Evolutionary conservation across 1,140 invertebrate genomes (phyloP).

Genomic region (Papilio polyxenes): DNA sequence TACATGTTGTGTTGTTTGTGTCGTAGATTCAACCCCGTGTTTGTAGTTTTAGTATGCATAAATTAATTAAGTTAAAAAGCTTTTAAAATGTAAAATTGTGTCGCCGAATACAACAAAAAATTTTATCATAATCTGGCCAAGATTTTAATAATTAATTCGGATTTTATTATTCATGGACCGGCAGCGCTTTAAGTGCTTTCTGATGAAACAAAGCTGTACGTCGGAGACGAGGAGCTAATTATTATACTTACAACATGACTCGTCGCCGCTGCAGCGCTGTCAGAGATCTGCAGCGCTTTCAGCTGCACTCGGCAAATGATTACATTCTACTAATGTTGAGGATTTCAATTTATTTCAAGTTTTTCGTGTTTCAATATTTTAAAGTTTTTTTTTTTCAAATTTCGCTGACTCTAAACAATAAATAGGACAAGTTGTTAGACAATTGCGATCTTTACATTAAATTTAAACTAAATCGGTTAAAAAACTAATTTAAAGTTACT

Average conservation of each 20-base stretch:
- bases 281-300: background rate
- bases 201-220: background rate
- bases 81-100: constrained; percentile 1
- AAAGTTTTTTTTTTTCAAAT: no score
- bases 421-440: no score
- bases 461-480: no score
- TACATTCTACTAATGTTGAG: background rate
- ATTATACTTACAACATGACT: background rate
- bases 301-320: background rate
- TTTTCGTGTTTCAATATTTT: no score
- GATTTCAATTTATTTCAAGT: no score
- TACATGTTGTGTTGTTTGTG: no score
- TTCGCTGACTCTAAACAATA: no score
- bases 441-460: no score
- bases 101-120: background rate
- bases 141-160: constrained; percentile 11
- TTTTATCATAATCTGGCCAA: background rate
- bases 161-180: constrained; percentile 9
- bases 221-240: background rate
- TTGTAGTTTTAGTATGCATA: background rate
- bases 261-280: no score
- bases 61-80: background rate
- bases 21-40: no score
- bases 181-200: constrained; percentile 10
- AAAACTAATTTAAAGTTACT: no score